Evolutionary conservation across 1,140 invertebrate species (phyloP), one percentile per base, ranked within the genome.

Genomic region (Neodiprion virginianus): DNA sequence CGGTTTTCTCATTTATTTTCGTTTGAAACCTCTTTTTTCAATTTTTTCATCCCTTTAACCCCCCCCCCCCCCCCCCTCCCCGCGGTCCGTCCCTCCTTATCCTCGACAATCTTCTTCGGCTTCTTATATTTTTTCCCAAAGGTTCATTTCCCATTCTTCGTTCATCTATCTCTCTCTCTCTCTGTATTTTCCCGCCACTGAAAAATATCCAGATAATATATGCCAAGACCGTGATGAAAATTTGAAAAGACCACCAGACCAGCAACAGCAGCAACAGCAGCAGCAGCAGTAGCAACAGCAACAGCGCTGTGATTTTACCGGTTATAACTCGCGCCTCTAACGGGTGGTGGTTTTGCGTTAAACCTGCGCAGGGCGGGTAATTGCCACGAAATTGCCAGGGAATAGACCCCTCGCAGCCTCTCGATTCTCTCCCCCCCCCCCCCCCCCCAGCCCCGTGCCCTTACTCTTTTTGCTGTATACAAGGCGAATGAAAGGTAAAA

Each of bases 11-110:
- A 76, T 77, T 72, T 65, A 69, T 76, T 81, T 79, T 77, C 78
- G 68, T n/a, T 74, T 67, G 79, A 72, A 79, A 72, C 67, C 76
- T 79, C 72, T 77, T 40, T 40, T 40, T 40, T 40, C 77, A 78
- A 81, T 82, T 73, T 67, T 72, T 73, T 72, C 71, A 78, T 82
- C 81, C 79, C 76, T 79, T 78, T 72, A 76, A 23, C 67, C 50
- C 75, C 48, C 74, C 72, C 65, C 75, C 78, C 76, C 71, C 8
- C 53, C 67, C 66, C 14, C 69, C 48, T 12, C 12, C 49, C 14
- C 17, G n/a, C 23, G 61, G 47, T 14, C 48, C 40, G 21, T 66
- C n/a, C 53, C 69, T 40, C 23, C 17, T 21, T 40, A 40, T 40
- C 28, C 28, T 40, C 28, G 28, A 40, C 28, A 40, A 40, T 40